phyloP scores from a whole-genome alignment of 2,888 invertebrate genomes.

The Acronicta leporina region DNA sequence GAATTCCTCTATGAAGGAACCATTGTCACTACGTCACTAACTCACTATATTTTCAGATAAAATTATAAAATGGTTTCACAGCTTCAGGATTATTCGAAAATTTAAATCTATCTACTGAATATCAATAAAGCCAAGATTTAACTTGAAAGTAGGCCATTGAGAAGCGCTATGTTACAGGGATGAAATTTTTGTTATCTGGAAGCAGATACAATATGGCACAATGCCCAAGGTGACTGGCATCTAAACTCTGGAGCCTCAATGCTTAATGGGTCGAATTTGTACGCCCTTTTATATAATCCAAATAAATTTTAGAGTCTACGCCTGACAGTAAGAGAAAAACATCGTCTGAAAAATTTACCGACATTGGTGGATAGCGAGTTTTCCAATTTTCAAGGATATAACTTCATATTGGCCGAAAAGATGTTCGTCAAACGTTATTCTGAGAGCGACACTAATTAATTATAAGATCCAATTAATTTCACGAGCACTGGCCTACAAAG shows the following conservation, averaged over 20 bases:
- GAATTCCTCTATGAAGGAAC: no score
- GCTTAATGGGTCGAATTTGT: slow-evolving; percentile 12
- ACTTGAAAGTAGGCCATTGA: slow-evolving; percentile 5
- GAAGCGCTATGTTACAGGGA: not conserved
- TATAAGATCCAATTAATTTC: slow-evolving; percentile 13
- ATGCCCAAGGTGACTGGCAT: slow-evolving; percentile 55
- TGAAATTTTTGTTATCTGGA: slow-evolving; percentile 24
- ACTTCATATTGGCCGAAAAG: not conserved
- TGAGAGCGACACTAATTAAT: slow-evolving; percentile 9
- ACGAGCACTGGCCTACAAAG: not conserved
- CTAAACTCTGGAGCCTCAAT: slow-evolving; percentile 22
- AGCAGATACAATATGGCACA: slow-evolving; percentile 41
- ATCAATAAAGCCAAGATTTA: not conserved
- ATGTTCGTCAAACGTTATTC: not conserved
- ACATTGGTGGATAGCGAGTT: not conserved
- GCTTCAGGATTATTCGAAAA: no score
- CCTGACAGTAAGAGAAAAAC: slow-evolving; percentile 7
- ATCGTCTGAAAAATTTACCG: slow-evolving; percentile 2
- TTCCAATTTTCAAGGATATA: not conserved
- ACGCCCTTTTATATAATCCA: slow-evolving; percentile 9
- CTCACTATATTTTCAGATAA: no score
- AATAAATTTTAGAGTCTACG: not conserved
- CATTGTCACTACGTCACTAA: no score
- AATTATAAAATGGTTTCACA: no score
- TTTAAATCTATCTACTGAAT: not conserved